Percentiles rank a stretch among this genome's conserved stretches.
These are phyloP conservation scores for Arrhopalites spinosus DNA, from an alignment of 2,888 invertebrate genomes.

Conservation along the genomic window DNA sequence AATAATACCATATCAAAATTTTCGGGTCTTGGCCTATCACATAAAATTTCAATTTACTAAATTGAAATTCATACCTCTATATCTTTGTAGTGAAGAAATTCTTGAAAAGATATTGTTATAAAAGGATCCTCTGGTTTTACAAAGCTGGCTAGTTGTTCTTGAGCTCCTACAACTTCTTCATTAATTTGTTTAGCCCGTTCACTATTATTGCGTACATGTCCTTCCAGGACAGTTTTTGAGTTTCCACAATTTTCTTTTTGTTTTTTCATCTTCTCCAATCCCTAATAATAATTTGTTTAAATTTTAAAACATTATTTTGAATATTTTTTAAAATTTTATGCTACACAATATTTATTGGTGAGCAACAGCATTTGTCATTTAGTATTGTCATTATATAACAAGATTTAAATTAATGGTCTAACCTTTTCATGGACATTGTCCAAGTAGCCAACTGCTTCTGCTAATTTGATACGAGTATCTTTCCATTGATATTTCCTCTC, in stretches of 20 bases:
- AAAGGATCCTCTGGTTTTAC: constrained; percentile 25
- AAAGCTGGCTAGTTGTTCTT: constrained; percentile 7
- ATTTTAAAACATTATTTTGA: constrained; percentile 1
- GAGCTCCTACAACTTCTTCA: neutral
- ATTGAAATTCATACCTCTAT: constrained; percentile 37
- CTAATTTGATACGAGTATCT: constrained; percentile 7
- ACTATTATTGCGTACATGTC: neutral
- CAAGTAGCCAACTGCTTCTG: constrained; percentile 19
- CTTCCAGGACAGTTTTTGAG: neutral
- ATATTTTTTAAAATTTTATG: neutral
- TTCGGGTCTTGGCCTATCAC: no score
- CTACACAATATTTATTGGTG: no score
- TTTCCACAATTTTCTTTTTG: constrained; percentile 11
- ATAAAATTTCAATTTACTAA: no score
- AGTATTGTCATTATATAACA: no score
- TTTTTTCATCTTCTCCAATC: constrained; percentile 35
- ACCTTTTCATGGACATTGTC: constrained; percentile 25
- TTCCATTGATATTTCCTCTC: constrained; percentile 24
- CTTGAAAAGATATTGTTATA: constrained; percentile 22
- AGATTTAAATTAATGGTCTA: neutral
- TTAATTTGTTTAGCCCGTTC: neutral
- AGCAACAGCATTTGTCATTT: no score
- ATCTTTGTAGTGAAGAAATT: constrained; percentile 30
- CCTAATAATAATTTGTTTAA: constrained; percentile 7
- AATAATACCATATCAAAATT: neutral